Evolutionary conservation across 2,797 vertebrate genomes (phyloP).

Genomic region (Pipistrellus pygmaeus): DNA sequence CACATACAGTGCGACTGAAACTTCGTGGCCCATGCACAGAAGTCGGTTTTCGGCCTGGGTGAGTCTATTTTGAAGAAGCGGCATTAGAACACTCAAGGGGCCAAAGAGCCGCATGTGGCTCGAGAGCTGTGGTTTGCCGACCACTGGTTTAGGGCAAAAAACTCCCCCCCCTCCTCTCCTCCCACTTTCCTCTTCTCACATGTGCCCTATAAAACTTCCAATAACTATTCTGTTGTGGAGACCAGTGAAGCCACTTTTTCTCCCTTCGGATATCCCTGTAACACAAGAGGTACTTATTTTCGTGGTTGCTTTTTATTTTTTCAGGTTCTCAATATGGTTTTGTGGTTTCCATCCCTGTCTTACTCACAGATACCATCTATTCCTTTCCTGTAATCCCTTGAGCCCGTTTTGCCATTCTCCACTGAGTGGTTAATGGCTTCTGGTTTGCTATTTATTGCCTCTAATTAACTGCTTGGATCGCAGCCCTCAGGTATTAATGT

Average conservation of each 20-base stretch:
- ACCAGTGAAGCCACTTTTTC: not conserved
- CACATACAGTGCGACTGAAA: no score
- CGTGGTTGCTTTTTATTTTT: not conserved
- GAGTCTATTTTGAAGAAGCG: no score
- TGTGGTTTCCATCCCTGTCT: slow-evolving; percentile 51
- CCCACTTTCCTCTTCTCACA: not conserved
- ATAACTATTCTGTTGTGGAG: not conserved
- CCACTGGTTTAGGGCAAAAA: not conserved
- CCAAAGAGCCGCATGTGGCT: no score
- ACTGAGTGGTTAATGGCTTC: slow-evolving; percentile 63
- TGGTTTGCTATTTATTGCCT: slow-evolving; percentile 75
- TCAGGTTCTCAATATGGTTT: slow-evolving; percentile 10
- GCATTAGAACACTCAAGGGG: no score
- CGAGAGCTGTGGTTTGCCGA: no score
- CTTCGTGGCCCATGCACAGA: no score
- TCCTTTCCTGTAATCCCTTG: slow-evolving; percentile 49
- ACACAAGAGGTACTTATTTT: not conserved
- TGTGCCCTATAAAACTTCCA: not conserved
- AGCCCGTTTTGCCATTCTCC: slow-evolving; percentile 58
- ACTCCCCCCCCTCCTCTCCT: not conserved
- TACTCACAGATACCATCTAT: not conserved
- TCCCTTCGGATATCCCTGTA: not conserved
- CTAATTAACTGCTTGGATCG: slow-evolving; percentile 72
- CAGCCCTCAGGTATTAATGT: slow-evolving; percentile 69
- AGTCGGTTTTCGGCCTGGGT: no score